These are phyloP conservation scores for Rhingia rostrata DNA, from an alignment of 2,888 invertebrate genomes.

Conservation along the genomic window DNA sequence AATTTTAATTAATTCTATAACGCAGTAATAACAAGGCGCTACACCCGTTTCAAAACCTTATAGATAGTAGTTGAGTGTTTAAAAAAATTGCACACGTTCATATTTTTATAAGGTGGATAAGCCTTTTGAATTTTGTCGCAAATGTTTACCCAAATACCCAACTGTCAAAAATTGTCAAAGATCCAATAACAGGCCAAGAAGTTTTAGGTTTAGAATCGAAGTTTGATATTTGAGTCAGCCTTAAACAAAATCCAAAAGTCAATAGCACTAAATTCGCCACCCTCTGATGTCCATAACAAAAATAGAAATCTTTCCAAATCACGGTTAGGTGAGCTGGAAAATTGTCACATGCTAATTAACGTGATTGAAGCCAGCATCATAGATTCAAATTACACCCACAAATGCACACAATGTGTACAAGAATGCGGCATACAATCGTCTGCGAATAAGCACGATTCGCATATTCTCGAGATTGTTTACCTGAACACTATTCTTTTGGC, in stretches of 20 bases:
- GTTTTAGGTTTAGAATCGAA: too few relatives aligned
- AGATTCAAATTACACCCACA: conserved; percentile 35
- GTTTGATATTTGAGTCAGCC: background rate
- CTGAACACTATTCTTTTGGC: conserved; percentile 15
- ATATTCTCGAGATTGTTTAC: conserved; percentile 57
- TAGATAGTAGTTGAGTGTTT: too few relatives aligned
- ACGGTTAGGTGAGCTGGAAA: conserved; percentile 53
- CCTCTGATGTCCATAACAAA: conserved; percentile 15
- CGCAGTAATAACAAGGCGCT: too few relatives aligned
- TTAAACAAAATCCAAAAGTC: conserved; percentile 5
- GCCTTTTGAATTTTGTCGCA: too few relatives aligned
- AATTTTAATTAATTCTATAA: too few relatives aligned
- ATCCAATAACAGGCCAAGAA: too few relatives aligned
- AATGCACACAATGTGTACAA: background rate
- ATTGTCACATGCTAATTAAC: conserved; percentile 65
- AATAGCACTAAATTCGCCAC: background rate
- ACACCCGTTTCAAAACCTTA: too few relatives aligned
- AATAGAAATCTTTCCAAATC: conserved; percentile 34
- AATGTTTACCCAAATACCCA: too few relatives aligned
- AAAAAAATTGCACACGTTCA: too few relatives aligned
- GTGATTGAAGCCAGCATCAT: conserved; percentile 60
- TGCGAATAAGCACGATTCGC: conserved; percentile 17
- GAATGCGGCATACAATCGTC: conserved; percentile 13
- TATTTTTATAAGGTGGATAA: too few relatives aligned
- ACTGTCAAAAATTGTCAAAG: too few relatives aligned